Evolutionary conservation across 2,113 vertebrate species (phyloP).

Genomic region (Struthio camelus): DNA sequence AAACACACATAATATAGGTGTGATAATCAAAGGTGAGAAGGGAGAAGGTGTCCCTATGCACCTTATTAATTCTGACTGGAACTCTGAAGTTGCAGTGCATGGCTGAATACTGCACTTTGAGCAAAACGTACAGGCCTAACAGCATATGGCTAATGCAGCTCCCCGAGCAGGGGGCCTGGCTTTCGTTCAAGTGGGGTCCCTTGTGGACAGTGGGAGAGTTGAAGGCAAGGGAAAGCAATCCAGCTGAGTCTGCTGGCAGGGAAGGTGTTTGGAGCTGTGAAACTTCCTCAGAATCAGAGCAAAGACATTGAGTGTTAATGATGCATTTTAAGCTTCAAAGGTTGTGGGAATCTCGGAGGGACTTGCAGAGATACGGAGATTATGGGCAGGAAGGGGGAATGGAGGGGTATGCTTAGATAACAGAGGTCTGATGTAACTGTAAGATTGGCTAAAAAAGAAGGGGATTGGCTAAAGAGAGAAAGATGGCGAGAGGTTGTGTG

Average conservation of each 20-base stretch:
- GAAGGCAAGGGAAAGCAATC: constrained; percentile 2
- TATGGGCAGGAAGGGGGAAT: neutral
- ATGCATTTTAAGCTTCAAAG: neutral
- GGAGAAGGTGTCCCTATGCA: neutral
- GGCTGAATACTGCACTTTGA: neutral
- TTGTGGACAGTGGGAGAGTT: neutral
- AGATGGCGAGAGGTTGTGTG: accelerated
- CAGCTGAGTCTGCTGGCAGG: neutral
- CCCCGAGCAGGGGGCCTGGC: neutral
- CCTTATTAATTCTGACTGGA: neutral
- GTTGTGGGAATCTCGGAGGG: neutral
- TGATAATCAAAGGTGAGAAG: neutral
- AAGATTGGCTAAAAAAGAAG: neutral
- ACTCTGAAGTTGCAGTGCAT: accelerated
- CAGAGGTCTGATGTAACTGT: neutral
- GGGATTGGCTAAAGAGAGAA: neutral
- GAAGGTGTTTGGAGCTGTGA: neutral
- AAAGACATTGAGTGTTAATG: neutral
- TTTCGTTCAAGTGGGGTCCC: neutral
- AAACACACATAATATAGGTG: neutral
- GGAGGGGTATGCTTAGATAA: neutral
- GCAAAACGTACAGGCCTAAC: neutral
- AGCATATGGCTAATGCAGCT: neutral
- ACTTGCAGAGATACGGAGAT: neutral
- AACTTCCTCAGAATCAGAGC: neutral